Base-by-base conservation (phyloP, 1,140 invertebrate genomes). In the Berghia stephanieae region DNA sequence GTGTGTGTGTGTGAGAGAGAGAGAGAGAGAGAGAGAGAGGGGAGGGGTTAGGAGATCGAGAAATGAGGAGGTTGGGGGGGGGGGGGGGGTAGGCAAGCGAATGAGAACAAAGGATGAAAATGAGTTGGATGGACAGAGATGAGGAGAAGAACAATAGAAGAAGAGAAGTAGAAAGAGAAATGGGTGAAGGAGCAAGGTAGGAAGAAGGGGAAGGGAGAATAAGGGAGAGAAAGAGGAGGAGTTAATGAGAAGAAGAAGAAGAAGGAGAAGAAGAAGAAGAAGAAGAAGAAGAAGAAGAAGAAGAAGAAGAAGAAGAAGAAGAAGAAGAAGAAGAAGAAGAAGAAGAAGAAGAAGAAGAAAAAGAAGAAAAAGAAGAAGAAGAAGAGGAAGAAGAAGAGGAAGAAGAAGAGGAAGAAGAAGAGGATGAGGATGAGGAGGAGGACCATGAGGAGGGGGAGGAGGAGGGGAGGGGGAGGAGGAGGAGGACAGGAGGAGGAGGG, bases 1-100 rank as follows among this genome's bases (percentile, higher is more conserved):
- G 55, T 60, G 21, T 60, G 55, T 60, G 21, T 60, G 55, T 60
- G 21, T 60, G 55, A 60, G 21, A 21, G 55, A 60, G 55, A 60
- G 55, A 60, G 55, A 60, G 55, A 60, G 55, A 60, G 21, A 60
- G 55, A 60, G 55, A 60, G 55, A 60, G 55, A 60, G 55, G 34
- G 55, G 34, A 31, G 34, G 55, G 34, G 55, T 27, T 4, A 60
- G 55, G 34, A 31, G 34, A 31, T 27, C n/a, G n/a, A n/a, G n/a
- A n/a, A n/a, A n/a, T n/a, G n/a, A n/a, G n/a, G n/a, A n/a, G n/a
- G n/a, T n/a, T n/a, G n/a, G n/a, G n/a, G n/a, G n/a, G n/a, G n/a
- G n/a, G n/a, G n/a, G n/a, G n/a, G n/a, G n/a, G n/a, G 55, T 27
- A 31, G 34, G 55, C 5, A 31, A 21, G 21, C 24, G 55, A 60